Percentiles rank a stretch among this genome's conserved stretches.
Evolutionary conservation across 2,888 invertebrate species (phyloP).

Genomic region (Trypoxylon attenuatum): DNA sequence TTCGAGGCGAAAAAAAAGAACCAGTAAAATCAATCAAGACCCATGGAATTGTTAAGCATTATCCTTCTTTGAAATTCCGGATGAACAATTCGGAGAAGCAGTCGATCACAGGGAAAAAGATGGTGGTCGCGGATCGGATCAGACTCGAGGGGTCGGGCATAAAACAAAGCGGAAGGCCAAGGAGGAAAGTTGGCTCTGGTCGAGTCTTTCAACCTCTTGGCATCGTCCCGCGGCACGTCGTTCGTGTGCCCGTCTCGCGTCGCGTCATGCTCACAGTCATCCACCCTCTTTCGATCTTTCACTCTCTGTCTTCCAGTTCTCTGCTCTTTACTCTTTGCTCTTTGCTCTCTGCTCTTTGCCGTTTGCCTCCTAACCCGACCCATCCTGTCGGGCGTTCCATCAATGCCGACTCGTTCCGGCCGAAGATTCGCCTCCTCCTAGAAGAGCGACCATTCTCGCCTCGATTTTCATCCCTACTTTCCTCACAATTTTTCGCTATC

Average conservation of each 20-base stretch:
- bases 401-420: constrained; percentile 51
- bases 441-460: neutral
- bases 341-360: neutral
- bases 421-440: constrained; percentile 37
- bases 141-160: too few species aligned
- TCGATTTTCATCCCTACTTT: neutral
- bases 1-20: too few species aligned
- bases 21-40: too few species aligned
- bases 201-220: constrained; percentile 33
- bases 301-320: too few species aligned
- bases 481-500: constrained; percentile 4
- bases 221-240: constrained; percentile 20
- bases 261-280: constrained; percentile 46
- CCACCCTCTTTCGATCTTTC: constrained; percentile 24
- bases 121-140: too few species aligned
- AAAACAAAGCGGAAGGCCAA: constrained; percentile 42
- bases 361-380: too few species aligned
- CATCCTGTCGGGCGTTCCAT: constrained; percentile 52
- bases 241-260: too few species aligned
- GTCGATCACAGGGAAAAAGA: too few species aligned
- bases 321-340: neutral
- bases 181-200: constrained; percentile 32
- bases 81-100: too few species aligned
- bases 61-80: too few species aligned
- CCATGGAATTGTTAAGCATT: too few species aligned